Base-by-base conservation (phyloP, 2,113 vertebrate genomes). In the Chionis minor region DNA sequence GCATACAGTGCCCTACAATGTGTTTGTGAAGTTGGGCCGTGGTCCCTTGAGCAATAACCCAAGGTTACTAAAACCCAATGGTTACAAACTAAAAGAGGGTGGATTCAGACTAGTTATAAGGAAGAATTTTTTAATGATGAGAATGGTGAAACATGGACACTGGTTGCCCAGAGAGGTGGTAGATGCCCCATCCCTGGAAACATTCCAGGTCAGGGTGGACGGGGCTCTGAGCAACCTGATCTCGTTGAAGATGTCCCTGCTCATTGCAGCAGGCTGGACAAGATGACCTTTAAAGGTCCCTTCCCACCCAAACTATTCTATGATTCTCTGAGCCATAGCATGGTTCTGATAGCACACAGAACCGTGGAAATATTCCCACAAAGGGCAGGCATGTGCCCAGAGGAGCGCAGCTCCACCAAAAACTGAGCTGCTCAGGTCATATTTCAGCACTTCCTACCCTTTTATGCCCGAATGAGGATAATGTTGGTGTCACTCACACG, bases 401-500 rank as follows among this genome's bases (percentile, higher is more conserved):
- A 24, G 52, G 9, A 66, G 28, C 12, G 44, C 33, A 45, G 51
- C 17, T 72, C 20, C 33, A 8, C 72, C n/a, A 30, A 28, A 45
- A 26, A 24, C 33, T 30, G 66, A 55, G 30, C 40, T 79, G 45
- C n/a, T 61, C 80, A 26, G 40, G 40, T 35, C 65, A 35, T 6
- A 16, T 45, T 35, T 32, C 27, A 45, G 67, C 7, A 15, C 30
- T 35, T 73, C 8, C 4, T 24, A 49, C 22, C 9, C 18, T 42
- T 23, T 6, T 33, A 42, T 8, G 8, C 8, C 35, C 18, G 17
- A 66, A 49, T 1, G 33, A 59, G 65, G 38, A 32, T 8, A 30
- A 58, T 0, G 2, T 13, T 9, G 38, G 47, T 33, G 40, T 40
- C n/a, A 49, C 45, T 20, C 1, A 0, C 9, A 10, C 1, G 33